These are phyloP conservation scores for Steatornis caripensis DNA, from an alignment of 2,113 vertebrate species.

Conservation along the genomic window DNA sequence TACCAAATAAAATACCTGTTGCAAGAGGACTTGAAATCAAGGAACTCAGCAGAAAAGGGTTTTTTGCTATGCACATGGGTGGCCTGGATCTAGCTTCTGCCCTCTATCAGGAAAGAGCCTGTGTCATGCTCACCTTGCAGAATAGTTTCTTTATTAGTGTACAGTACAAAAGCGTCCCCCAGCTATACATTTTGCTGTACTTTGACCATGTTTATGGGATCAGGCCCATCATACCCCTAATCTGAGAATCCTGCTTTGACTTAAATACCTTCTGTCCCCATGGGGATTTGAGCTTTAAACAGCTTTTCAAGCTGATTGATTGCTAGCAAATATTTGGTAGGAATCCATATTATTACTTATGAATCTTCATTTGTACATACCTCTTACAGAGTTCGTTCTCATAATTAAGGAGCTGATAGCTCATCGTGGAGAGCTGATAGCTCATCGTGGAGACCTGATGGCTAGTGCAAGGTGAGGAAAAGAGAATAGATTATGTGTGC, in stretches of 20 bases:
- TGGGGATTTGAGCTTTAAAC: neutral
- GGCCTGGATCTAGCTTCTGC: neutral
- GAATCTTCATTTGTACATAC: neutral
- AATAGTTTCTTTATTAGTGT: neutral
- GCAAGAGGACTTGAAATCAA: neutral
- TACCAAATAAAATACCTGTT: neutral
- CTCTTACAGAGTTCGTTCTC: neutral
- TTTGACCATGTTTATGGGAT: neutral
- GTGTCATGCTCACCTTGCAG: neutral
- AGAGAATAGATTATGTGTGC: neutral
- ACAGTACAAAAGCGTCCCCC: neutral
- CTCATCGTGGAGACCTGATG: neutral
- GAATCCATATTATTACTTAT: neutral
- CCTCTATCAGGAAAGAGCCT: neutral
- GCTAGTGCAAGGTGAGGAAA: neutral
- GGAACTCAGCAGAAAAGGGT: neutral
- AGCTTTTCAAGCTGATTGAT: neutral
- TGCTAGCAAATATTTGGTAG: neutral
- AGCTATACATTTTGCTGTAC: neutral
- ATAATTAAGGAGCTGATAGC: neutral
- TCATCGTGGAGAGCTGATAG: neutral
- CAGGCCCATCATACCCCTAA: neutral
- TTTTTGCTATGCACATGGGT: neutral
- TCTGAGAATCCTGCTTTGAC: neutral
- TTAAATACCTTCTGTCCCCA: neutral